These are phyloP conservation scores for Aplocera efformata DNA, from an alignment of 2,888 invertebrate species.

Conservation along the genomic window DNA sequence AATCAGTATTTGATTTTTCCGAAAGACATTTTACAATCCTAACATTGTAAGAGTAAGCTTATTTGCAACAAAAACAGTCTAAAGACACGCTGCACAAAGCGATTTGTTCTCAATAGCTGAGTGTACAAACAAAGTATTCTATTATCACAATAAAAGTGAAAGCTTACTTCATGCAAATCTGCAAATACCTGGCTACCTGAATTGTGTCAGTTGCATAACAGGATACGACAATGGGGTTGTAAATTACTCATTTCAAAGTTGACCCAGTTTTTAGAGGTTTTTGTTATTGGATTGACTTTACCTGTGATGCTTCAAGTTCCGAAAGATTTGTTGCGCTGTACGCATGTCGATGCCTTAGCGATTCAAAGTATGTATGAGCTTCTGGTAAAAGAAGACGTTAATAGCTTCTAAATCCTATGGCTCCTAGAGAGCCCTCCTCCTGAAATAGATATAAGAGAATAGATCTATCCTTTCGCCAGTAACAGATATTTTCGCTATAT, in stretches of 20 bases:
- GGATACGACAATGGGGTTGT: conserved; percentile 53
- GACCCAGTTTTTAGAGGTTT: conserved; percentile 44
- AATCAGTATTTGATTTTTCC: too few relatives aligned
- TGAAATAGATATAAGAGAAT: too few relatives aligned
- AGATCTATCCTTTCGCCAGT: too few relatives aligned
- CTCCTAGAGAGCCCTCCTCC: too few relatives aligned
- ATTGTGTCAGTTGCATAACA: conserved; percentile 47
- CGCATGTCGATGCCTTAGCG: too few relatives aligned
- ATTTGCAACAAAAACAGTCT: conserved; percentile 4
- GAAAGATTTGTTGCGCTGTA: too few relatives aligned
- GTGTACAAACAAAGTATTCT: conserved; percentile 49
- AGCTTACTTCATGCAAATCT: conserved; percentile 64
- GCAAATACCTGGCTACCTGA: conserved; percentile 34
- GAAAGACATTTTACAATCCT: too few relatives aligned
- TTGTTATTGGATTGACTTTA: conserved; percentile 45
- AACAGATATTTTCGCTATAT: too few relatives aligned
- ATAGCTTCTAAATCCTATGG: too few relatives aligned
- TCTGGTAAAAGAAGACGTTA: too few relatives aligned
- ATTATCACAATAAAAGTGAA: conserved; percentile 68
- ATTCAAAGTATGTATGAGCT: too few relatives aligned
- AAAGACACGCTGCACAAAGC: conserved; percentile 11
- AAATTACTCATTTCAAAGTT: conserved; percentile 50
- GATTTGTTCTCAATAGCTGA: conserved; percentile 30
- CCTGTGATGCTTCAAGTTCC: conserved; percentile 37
- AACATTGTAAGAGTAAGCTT: conserved; percentile 5